These are phyloP conservation scores for Pterobdella sp. DNA, from an alignment of 2,888 invertebrate species.

Conservation along the genomic window DNA sequence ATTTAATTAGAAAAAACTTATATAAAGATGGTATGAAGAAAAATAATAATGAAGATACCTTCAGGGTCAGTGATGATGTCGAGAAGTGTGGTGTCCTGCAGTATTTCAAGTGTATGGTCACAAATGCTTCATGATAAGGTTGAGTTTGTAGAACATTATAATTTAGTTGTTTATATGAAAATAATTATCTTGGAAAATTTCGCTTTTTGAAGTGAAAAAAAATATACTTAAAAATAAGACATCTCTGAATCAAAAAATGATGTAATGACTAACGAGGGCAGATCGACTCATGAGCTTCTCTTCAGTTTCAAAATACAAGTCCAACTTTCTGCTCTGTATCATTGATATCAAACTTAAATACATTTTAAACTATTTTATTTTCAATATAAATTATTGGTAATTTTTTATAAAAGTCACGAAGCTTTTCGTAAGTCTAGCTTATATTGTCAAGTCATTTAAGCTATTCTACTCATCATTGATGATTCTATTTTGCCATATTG, in stretches of 20 bases:
- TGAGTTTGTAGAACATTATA: no score
- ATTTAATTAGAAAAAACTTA: no score
- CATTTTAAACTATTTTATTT: no score
- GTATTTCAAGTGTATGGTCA: constrained; percentile 21
- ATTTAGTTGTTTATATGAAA: no score
- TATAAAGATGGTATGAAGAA: no score
- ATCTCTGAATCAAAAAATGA: not conserved
- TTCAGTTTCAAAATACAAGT: constrained; percentile 92
- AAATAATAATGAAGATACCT: no score
- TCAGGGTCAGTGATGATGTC: constrained; percentile 78
- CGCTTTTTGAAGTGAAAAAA: not conserved
- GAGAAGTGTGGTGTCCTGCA: constrained; percentile 68
- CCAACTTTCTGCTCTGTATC: constrained; percentile 70
- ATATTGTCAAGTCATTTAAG: no score
- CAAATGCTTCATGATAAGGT: not conserved
- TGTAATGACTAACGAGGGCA: constrained; percentile 42
- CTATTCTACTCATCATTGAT: no score
- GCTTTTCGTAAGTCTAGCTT: no score
- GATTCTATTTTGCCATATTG: no score
- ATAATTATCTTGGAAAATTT: constrained; percentile 13
- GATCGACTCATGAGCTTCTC: constrained; percentile 81
- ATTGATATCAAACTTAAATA: not conserved
- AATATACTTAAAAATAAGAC: constrained; percentile 11
- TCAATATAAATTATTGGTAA: no score
- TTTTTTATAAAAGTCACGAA: no score